phyloP scores from a whole-genome alignment of 2,888 invertebrate species.

The Ormyrus thymus region DNA sequence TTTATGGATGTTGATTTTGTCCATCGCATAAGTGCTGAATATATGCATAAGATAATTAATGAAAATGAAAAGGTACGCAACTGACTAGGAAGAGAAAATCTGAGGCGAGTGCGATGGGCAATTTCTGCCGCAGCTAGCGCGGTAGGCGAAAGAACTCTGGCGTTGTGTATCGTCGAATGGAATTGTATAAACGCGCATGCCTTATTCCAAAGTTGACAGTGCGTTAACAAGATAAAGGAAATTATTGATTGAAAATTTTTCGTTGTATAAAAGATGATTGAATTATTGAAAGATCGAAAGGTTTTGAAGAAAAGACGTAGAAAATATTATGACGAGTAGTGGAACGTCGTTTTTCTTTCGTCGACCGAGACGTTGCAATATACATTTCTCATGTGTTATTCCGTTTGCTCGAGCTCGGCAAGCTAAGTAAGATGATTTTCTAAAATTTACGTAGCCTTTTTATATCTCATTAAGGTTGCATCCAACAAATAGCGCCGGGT shows the following conservation, averaged over 20 bases:
- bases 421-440: neutral
- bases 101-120: slow-evolving; percentile 66
- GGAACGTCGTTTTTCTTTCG: slow-evolving; percentile 74
- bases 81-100: neutral
- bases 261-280: no score
- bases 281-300: no score
- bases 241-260: no score
- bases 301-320: no score
- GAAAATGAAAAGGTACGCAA: slow-evolving; percentile 1
- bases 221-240: no score
- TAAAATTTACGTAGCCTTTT: no score
- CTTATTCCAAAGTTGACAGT: no score
- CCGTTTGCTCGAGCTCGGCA: slow-evolving; percentile 63
- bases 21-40: slow-evolving; percentile 36
- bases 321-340: slow-evolving; percentile 52
- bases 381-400: slow-evolving; percentile 44
- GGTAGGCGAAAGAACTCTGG: slow-evolving; percentile 75
- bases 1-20: slow-evolving; percentile 37
- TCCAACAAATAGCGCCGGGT: no score
- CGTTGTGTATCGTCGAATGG: slow-evolving; percentile 60
- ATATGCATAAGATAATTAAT: neutral
- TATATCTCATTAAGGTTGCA: no score
- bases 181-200: no score
- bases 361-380: slow-evolving; percentile 70
- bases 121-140: slow-evolving; percentile 72